Base-by-base conservation (phyloP, 2,888 invertebrate genomes). In the Phoenoteleia sp. region DNA sequence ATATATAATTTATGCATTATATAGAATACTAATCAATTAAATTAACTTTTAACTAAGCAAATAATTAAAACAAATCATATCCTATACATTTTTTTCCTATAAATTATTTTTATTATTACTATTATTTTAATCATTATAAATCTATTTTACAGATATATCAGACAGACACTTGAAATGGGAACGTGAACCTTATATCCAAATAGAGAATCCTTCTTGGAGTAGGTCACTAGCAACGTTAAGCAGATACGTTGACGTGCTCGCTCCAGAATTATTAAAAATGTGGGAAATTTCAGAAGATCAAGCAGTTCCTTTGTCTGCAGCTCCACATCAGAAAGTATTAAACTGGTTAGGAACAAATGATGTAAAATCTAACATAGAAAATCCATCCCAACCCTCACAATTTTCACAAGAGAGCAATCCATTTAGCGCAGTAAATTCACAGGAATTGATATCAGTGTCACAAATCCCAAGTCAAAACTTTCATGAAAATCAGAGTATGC, bases 241-340 rank as follows among this genome's bases (percentile, higher is more conserved):
- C n/a, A n/a, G n/a, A 0, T 93, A 92, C 33, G 77, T 89, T 15
- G 93, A 93, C 84, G 84, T 93, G 71, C 88, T 93, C 60, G 93
- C 93, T 7, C 91, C 93, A 11, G 92, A 92, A 76, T 87, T 93
- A 39, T 86, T 93, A 72, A 87, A 89, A 4, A 89, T 89, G 42
- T 93, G 93, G 93, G 92, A 93, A 62, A 80, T 93, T n/a, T 60
- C 87, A 0, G 91, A 92, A n/a, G 89, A 92, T 15, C 85, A 89
- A 33, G 75, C 80, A n/a, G 80, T 87, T 19, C 84, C 91, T 0
- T 67, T 87, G 9, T 58, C 88, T 1, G 64, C 90, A n/a, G 90
- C 87, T 21, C 90, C 92, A 9, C 89, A 91, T 85, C 87, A 92
- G 21, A 93, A 93, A 85, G 93, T 93, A 19, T 84, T 92, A 13